A percentile compares a stretch with the other conserved stretches of the same genome.
Conservation (phyloP, 1,140 invertebrate species). For the Drosophila funebris region DNA sequence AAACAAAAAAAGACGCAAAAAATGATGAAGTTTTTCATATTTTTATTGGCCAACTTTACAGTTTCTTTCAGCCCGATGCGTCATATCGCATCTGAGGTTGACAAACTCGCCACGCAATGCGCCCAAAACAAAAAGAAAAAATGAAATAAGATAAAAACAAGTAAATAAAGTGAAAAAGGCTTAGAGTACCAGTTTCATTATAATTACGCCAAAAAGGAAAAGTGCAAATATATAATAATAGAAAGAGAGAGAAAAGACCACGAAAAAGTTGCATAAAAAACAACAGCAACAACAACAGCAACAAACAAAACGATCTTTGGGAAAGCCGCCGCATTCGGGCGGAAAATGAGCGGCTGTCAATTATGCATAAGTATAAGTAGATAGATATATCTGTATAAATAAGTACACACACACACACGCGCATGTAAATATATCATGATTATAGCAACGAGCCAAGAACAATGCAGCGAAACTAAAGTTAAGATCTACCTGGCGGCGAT, state of each 20-base stretch:
- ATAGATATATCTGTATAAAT: slow-evolving; percentile 3
- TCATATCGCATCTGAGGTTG: slow-evolving; percentile 36
- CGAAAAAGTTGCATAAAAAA: slow-evolving; percentile 40
- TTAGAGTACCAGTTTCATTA: slow-evolving; percentile 59
- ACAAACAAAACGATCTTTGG: slow-evolving; percentile 44
- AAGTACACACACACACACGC: not conserved
- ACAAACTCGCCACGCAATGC: slow-evolving; percentile 41
- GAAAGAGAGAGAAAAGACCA: not conserved
- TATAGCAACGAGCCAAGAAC: slow-evolving; percentile 54
- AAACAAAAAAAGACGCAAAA: not conserved
- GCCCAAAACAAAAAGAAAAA: not conserved
- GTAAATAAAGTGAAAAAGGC: slow-evolving; percentile 23
- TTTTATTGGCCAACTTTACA: slow-evolving; percentile 32
- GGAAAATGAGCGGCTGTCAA: slow-evolving; percentile 68
- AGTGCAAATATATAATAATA: slow-evolving; percentile 35
- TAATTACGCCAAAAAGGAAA: slow-evolving; percentile 72
- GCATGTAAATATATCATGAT: slow-evolving; percentile 44
- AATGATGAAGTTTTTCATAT: slow-evolving; percentile 24
- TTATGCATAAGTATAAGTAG: slow-evolving; percentile 33
- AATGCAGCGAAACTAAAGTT: slow-evolving; percentile 55
- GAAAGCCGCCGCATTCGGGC: slow-evolving; percentile 55
- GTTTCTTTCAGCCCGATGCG: slow-evolving; percentile 36
- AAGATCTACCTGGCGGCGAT: slow-evolving; percentile 52
- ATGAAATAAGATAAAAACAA: not conserved
- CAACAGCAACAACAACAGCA: slow-evolving; percentile 10